Evolutionary conservation across 2,113 vertebrate genomes (phyloP), one percentile per base, ranked within the genome.

Genomic region (Lepisosteus osseus): DNA sequence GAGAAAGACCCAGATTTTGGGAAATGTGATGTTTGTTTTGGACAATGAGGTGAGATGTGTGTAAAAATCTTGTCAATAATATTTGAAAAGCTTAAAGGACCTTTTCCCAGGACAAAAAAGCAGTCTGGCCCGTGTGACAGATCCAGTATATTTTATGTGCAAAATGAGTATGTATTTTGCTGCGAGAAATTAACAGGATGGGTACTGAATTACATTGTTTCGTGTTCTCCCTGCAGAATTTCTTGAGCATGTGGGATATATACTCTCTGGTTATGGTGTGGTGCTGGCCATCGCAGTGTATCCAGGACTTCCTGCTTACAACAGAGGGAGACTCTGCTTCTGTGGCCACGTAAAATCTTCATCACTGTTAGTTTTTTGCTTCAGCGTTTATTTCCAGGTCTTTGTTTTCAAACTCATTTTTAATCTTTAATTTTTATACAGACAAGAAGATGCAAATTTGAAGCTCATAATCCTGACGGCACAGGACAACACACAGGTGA

Each of bases 221-320:
- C 66, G 8, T 59, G 67, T 65, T 2, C 29, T 74, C 76, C 54
- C 74, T 80, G 43, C 68, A 99, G 96, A 90, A 92, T 9, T 63
- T 93, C 51, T 83, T 99, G 74, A 97, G 94, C 77, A 76, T 92
- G 7, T 98, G 96, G 97, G 93, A 99, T 57, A 43, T 91, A 67
- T 85, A 90, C 74, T 91, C 93, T 7, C 84, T 99, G 4, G 85
- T 91, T 45, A 88, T 96, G 51, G 70, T 94, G 61, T 93, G 91
- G 88, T 92, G 91, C 59, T 98, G 95, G 92, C 91, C 94, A 4
- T 89, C 86, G 61, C 75, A 93, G 54, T 61, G 51, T 2, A 73
- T 95, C 54, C 89, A 95, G 54, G 95, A 98, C 69, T 98, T 98
- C 87, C 89, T 96, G 76, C 90, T 99, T 12, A 94, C 89, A 47